Conservation (phyloP, 2,797 vertebrate species). For the Antennarius maculatus region DNA sequence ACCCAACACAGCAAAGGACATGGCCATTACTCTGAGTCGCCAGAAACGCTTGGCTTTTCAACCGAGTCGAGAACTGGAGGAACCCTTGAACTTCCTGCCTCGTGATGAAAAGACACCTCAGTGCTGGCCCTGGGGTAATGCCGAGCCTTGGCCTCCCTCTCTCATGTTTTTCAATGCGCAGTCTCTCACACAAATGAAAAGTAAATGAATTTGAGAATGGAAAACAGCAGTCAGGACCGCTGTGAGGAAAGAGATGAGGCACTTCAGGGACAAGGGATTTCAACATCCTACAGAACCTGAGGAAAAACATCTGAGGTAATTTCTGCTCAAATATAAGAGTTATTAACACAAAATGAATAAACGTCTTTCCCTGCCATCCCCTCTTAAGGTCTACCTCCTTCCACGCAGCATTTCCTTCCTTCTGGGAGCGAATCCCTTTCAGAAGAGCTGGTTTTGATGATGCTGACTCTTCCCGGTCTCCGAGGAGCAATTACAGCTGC, state of each 20-base stretch:
- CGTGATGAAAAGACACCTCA: slow-evolving; percentile 54
- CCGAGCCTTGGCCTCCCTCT: slow-evolving; percentile 39
- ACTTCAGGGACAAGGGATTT: slow-evolving; percentile 50
- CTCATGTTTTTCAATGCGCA: slow-evolving; percentile 75
- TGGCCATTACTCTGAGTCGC: slow-evolving; percentile 58
- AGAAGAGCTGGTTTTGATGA: slow-evolving; percentile 70
- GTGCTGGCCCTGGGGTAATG: slow-evolving; percentile 52
- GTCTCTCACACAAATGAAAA: slow-evolving; percentile 65
- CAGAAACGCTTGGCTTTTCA: slow-evolving; percentile 64
- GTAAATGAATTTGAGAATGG: slow-evolving; percentile 49
- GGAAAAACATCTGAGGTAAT: slow-evolving; percentile 64
- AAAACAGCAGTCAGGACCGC: slow-evolving; percentile 15
- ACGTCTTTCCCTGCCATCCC: slow-evolving; percentile 38
- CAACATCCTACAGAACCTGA: slow-evolving; percentile 46
- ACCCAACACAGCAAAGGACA: slow-evolving; percentile 48
- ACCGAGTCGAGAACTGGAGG: slow-evolving; percentile 51
- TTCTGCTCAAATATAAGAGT: slow-evolving; percentile 63
- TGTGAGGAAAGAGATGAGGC: slow-evolving; percentile 37
- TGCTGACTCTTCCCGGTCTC: slow-evolving; percentile 72
- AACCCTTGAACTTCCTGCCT: slow-evolving; percentile 65
- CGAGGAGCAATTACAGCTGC: slow-evolving; percentile 77
- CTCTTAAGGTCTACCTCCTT: slow-evolving; percentile 43
- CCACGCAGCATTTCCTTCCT: slow-evolving; percentile 43
- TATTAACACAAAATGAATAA: slow-evolving; percentile 73
- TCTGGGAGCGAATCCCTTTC: slow-evolving; percentile 57